Conservation (phyloP, 92 coral and sea anemone genomes). For the Isaurus tuberculatus region DNA sequence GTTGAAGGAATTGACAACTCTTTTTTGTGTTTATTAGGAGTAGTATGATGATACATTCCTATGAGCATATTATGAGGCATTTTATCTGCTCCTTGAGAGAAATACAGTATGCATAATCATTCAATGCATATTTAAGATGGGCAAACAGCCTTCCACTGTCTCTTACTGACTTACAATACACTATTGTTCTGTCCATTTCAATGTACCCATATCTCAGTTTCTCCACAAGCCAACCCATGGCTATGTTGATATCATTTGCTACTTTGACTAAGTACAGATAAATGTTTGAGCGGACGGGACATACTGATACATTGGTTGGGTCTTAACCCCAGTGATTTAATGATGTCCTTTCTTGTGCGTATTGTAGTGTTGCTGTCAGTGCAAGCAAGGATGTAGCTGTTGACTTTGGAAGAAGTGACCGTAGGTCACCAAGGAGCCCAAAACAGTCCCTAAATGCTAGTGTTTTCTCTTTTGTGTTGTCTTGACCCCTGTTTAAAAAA, state of each 20-base stretch:
- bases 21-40: too few species aligned
- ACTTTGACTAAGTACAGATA: conserved; percentile 50
- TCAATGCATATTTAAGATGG: conserved; percentile 61
- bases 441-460: conserved; percentile 71
- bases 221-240: too few species aligned
- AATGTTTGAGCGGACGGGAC: conserved; percentile 71
- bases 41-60: too few species aligned
- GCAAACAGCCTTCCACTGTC: conserved; percentile 69
- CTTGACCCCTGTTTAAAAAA: conserved; percentile 47
- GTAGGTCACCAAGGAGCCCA: conserved; percentile 59
- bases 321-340: conserved; percentile 53
- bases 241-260: conserved; percentile 25
- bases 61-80: too few species aligned
- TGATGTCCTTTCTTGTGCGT: conserved; percentile 9
- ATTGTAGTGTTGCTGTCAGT: conserved; percentile 73
- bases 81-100: too few species aligned
- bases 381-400: conserved; percentile 65
- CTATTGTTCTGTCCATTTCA: too few species aligned
- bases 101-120: neutral
- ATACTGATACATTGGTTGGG: neutral
- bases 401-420: conserved; percentile 55
- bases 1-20: too few species aligned
- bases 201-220: too few species aligned
- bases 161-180: too few species aligned
- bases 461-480: conserved; percentile 45